A percentile compares a stretch with the other conserved stretches of the same genome.
Evolutionary conservation across 1,140 invertebrate genomes (phyloP).

Genomic region (Macrobrachium nipponense): DNA sequence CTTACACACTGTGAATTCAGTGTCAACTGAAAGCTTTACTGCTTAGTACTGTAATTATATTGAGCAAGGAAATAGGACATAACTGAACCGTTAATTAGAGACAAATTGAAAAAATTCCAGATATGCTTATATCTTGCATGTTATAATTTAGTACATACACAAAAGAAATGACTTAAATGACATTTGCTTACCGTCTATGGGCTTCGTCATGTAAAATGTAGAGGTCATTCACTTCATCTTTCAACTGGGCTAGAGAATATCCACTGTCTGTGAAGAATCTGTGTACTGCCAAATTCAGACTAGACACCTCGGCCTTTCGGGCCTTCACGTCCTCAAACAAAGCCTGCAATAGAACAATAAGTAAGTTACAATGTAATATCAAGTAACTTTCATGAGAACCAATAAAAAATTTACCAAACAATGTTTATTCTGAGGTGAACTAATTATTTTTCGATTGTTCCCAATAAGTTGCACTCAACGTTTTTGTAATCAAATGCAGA

Average conservation of each 20-base stretch:
- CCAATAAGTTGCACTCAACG: neutral
- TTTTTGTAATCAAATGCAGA: neutral
- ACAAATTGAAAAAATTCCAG: too few species aligned
- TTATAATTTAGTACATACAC: too few species aligned
- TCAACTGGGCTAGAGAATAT: conserved; percentile 68
- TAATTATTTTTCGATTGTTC: too few species aligned
- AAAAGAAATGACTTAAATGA: neutral
- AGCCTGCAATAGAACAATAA: conserved; percentile 70
- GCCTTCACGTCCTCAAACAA: conserved; percentile 78
- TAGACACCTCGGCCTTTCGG: conserved; percentile 74
- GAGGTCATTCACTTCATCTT: conserved; percentile 78
- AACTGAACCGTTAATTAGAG: too few species aligned
- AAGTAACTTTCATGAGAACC: neutral
- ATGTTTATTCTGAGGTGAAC: neutral
- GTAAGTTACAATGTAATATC: too few species aligned
- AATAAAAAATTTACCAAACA: neutral
- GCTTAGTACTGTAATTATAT: too few species aligned
- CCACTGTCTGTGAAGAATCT: conserved; percentile 65
- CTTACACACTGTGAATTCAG: too few species aligned
- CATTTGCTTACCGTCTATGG: conserved; percentile 77
- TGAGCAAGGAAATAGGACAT: too few species aligned
- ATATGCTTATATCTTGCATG: too few species aligned
- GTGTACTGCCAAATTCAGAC: conserved; percentile 67
- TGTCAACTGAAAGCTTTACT: too few species aligned
- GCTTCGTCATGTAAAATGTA: conserved; percentile 83